Base-by-base conservation (phyloP, 2,113 vertebrate species). In the Sciurus niger region DNA sequence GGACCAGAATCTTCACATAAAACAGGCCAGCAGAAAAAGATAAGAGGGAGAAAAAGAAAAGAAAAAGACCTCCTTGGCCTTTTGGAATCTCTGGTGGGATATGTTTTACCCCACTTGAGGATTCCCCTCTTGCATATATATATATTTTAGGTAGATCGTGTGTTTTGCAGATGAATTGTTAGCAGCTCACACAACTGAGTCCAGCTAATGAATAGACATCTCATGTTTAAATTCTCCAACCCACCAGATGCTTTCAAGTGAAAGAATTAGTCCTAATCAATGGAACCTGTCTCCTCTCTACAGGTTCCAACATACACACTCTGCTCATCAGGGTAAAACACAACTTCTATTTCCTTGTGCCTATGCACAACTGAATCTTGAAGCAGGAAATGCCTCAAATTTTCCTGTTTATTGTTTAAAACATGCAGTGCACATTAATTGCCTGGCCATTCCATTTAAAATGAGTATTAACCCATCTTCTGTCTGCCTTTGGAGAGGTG, bases 141-240 rank as follows among this genome's bases (percentile, higher is more conserved):
- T 48, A 30, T 28, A 94, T 70, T 51, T 82, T 84, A 93, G 67
- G 51, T 67, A 65, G 83, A 51, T 32, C 48, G 65, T 93, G 67
- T 94, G 88, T 94, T 95, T 95, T 96, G 43, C 73, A 90, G 90
- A 96, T 86, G 94, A 97, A 88, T 74, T 89, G 60, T 74, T 94
- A 84, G 60, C 51, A 84, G 3, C 30, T 93, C 43, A 76, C 0
- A 8, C 10, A 86, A 73, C 90, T 89, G 65, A 80, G 72, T 89
- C 68, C 89, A 97, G 84, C 84, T 94, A 63, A 87, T 48, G 28
- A 34, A 76, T 55, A 80, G 58, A 53, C 51, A 78, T 84, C 89
- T 93, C n/a, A 63, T 82, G 63, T 94, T 96, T 84, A 83, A 90
- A 92, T 34, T 89, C 86, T 93, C 63, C 67, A 95, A 40, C 53